Evolutionary conservation across 1,140 invertebrate genomes (phyloP), one percentile per base, ranked within the genome.

Genomic region (Bombus difficillimus): DNA sequence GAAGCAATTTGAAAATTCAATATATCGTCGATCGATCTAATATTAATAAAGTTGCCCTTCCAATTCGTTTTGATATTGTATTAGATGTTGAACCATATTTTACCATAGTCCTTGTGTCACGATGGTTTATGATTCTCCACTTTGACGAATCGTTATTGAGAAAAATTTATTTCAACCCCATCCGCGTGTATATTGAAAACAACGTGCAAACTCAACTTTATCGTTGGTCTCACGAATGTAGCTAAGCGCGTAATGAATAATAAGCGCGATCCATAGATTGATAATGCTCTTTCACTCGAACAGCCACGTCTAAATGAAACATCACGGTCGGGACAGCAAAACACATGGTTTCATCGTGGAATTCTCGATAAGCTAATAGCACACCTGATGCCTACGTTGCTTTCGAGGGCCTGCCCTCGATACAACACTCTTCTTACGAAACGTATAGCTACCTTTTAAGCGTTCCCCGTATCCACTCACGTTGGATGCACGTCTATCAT

Each of bases 361-460:
- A 87, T 87, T 85, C 83, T 82, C 78, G 88, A 90, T 90, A 90
- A 87, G 73, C 81, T 85, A 66, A 89, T 89, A 82, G 39, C 85
- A 62, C 89, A 88, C 74, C 86, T 90, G 89, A 82, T 83, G 82
- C 78, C 69, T 77, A 66, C 41, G 80, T 75, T 85, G 81, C 87
- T 86, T 83, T 53, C 83, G 75, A 69, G 77, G 69, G 77, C 75
- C 86, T 84, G 62, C 25, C 89, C 78, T 43, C 88, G 88, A 90
- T 90, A 89, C 22, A 10, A 89, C 22, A 10, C 81, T 69, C 76
- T 59, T 86, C 77, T 43, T 28, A 8, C 72, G 37, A 90, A 87
- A 90, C 83, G 88, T 90, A 87, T 64, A 83, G 71, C 75, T 71
- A 69, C 79, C 86, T 66, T 86, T 90, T 85, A 89, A 87, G 82